phyloP scores from a whole-genome alignment of 64 coral and sea anemone species.

The Porites australiensis region DNA sequence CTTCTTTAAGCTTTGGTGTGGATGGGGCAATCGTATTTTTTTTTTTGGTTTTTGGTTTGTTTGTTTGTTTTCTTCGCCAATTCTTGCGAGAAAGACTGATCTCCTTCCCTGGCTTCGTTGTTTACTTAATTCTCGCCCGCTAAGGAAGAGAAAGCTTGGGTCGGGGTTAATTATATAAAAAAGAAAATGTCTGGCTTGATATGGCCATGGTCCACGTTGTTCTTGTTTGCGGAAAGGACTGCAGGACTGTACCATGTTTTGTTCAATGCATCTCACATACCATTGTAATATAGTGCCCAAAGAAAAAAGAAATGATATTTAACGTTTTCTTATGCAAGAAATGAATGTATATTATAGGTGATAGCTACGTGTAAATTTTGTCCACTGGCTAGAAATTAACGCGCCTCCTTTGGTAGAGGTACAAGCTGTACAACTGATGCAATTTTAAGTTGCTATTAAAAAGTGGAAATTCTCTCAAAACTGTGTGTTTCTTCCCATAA shows the following conservation, averaged over 20 bases:
- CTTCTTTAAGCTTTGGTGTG: too few relatives aligned
- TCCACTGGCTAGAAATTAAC: not conserved
- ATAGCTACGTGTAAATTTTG: slow-evolving; percentile 45
- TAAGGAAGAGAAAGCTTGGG: too few relatives aligned
- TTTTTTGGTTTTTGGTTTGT: too few relatives aligned
- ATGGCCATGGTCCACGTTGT: not conserved
- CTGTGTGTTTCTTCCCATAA: too few relatives aligned
- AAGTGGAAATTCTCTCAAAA: not conserved
- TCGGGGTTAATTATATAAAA: too few relatives aligned
- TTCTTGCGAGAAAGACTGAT: too few relatives aligned
- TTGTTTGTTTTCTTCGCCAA: too few relatives aligned
- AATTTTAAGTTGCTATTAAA: slow-evolving; percentile 28
- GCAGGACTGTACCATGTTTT: slow-evolving; percentile 20
- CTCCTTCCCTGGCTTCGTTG: too few relatives aligned
- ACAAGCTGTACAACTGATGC: slow-evolving; percentile 10
- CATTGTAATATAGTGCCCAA: slow-evolving; percentile 34
- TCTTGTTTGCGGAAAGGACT: not conserved
- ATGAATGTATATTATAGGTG: slow-evolving; percentile 23
- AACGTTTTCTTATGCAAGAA: slow-evolving; percentile 41
- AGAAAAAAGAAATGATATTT: slow-evolving; percentile 30
- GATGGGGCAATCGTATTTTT: too few relatives aligned
- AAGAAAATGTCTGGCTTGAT: not conserved
- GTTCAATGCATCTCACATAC: not conserved
- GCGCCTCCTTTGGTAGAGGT: not conserved
- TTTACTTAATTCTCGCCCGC: too few relatives aligned